Conservation (phyloP, 1,140 invertebrate genomes). For the Temnothorax nylanderi region DNA sequence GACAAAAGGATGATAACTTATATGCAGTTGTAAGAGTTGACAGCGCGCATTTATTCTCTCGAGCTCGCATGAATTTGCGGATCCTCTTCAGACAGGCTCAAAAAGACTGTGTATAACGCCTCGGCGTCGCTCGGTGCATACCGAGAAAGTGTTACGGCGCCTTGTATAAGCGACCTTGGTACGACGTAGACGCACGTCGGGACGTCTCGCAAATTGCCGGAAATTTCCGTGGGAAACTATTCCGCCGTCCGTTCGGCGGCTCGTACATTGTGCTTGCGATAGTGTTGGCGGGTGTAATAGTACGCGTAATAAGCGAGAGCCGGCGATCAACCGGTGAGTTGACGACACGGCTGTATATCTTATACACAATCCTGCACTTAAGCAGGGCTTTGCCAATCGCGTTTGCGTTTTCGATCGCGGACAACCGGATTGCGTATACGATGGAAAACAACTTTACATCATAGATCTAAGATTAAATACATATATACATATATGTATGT, state of each 20-base stretch:
- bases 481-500: not conserved
- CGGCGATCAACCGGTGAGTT: slow-evolving; percentile 37
- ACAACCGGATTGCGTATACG: slow-evolving; percentile 7
- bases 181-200: slow-evolving; percentile 74
- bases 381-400: slow-evolving; percentile 43
- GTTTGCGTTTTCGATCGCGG: slow-evolving; percentile 40
- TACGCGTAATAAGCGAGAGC: slow-evolving; percentile 64
- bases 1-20: not conserved
- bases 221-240: slow-evolving; percentile 83
- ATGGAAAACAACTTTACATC: slow-evolving; percentile 20
- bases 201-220: slow-evolving; percentile 82
- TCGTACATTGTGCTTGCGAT: slow-evolving; percentile 55
- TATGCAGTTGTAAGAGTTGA: not conserved
- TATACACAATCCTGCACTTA: slow-evolving; percentile 71
- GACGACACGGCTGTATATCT: slow-evolving; percentile 29
- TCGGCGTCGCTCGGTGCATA: slow-evolving; percentile 38
- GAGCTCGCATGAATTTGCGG: slow-evolving; percentile 9
- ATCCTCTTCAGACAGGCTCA: not conserved
- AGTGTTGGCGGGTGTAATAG: slow-evolving; percentile 58
- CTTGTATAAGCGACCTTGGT: slow-evolving; percentile 76
- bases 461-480: not conserved
- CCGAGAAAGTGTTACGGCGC: slow-evolving; percentile 70
- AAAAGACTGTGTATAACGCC: slow-evolving; percentile 25
- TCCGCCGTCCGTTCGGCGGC: slow-evolving; percentile 60
- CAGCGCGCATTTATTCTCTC: not conserved